Evolutionary conservation across 2,113 vertebrate genomes (phyloP), one percentile per base, ranked within the genome.

Genomic region (Mustela lutreola): DNA sequence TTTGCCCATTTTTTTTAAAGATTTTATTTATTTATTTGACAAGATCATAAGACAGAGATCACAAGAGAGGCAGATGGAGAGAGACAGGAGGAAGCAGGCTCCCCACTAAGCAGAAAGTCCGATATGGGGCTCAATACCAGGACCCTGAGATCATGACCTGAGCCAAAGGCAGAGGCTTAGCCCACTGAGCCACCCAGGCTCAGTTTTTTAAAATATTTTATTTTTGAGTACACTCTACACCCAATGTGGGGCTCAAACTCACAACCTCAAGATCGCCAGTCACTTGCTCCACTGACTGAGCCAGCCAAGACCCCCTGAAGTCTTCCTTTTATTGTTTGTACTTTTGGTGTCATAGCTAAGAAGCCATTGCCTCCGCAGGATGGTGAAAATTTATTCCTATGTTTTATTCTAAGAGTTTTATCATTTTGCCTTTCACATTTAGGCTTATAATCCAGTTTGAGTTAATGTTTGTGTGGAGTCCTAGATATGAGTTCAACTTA

Each of bases 321-420:
- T 45, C 45, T 45, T 7, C 19, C 19, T 80, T 42, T 39, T 45
- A 73, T 56, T 26, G 2, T 80, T 71, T 53, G 21, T 73, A 28
- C 63, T 63, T 87, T 70, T 81, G 48, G 39, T 78, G 15, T 86
- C 39, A 5, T 73, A 86, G 15, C 82, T 86, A 81, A 87, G 42
- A 87, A 92, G 80, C 63, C n/a, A 62, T 42, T 81, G 26, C 42
- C 33, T 81, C 33, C 7, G 15, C 39, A 81, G 42, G n/a, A 62
- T 50, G 11, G 16, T 28, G 28, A 82, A 89, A 33, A 81, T 73
- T 53, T 81, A 81, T 71, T 73, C 42, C 42, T 26, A 56, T 70
- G 24, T 81, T 95, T 87, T 53, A 53, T 70, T 53, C 62, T 95
- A 87, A 62, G 53, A 62, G 18, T 62, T 81, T 94, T 62, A 50